Base-by-base conservation (phyloP, 1,140 invertebrate species). In the Euwallacea similis region DNA sequence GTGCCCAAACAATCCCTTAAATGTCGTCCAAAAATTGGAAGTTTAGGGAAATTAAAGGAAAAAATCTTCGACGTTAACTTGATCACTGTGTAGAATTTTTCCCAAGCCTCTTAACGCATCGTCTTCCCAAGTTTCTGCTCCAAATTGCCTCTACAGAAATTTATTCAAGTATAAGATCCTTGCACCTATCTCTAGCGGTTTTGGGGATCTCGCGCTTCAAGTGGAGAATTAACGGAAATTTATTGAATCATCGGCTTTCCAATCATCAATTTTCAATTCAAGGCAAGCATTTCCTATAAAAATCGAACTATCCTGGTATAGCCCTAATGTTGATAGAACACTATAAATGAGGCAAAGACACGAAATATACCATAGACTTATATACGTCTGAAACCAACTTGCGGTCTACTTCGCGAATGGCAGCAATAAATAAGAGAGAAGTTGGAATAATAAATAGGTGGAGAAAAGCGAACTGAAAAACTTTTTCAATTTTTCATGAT, bases 401-500 rank as follows among this genome's bases (percentile, higher is more conserved):
- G 42, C 46, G 50, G 16, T 65, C 46, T 65, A 65, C 21, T 65
- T 54, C 7, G 33, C 21, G 63, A 65, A 16, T 16, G 33, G 11
- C 63, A 8, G 63, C 63, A 65, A 65, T 65, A 65, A 65, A 65
- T 65, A 65, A 65, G 11, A 7, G 16, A 46, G 44, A 65, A 65
- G 13, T 65, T 53, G 63, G 63, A n/a, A 65, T 65, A 65, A 65
- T 65, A 65, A 65, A 65, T 65, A 65, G 63, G 63, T 65, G 63
- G 44, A 15, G 63, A 65, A 65, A 65, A 10, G 47, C 63, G 63
- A 42, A 65, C 63, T 15, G 63, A 65, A 65, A 65, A 65, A 54
- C 46, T 65, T 65, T 65, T 65, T 65, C 63, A 65, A 65, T 65
- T 65, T 65, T 65, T 65, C 63, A 65, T 65, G 46, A 56, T 15